Conservation (phyloP, 2,797 vertebrate genomes). For the Sarcophilus harrisii region DNA sequence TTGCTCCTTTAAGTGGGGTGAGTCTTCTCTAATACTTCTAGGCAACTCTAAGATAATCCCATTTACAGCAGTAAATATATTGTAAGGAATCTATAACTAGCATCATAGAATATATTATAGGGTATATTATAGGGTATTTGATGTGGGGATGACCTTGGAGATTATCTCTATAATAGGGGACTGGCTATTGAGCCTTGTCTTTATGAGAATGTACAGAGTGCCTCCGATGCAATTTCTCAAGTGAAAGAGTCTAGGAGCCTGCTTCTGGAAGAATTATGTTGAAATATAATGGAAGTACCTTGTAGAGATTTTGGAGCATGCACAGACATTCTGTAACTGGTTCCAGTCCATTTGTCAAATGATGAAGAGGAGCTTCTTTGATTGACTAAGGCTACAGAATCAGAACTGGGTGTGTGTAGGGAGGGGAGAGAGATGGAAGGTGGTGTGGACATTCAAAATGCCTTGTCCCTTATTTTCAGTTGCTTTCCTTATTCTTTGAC, state of each 20-base stretch:
- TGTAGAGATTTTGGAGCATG: neutral
- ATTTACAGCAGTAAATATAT: neutral
- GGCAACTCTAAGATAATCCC: neutral
- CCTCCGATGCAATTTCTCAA: neutral
- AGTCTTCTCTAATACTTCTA: neutral
- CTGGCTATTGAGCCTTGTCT: neutral
- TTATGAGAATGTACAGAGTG: neutral
- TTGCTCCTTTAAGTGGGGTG: neutral
- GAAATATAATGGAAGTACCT: neutral
- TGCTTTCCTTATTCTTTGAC: neutral
- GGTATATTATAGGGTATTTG: neutral
- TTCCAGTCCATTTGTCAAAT: neutral
- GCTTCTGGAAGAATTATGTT: neutral
- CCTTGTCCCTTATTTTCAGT: neutral
- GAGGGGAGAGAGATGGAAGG: neutral
- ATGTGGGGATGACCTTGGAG: neutral
- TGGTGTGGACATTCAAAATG: neutral
- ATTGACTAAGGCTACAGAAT: neutral
- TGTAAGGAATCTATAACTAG: neutral
- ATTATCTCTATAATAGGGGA: neutral
- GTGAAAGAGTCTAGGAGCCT: neutral
- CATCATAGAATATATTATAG: neutral
- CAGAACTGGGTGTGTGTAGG: neutral
- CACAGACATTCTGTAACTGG: neutral
- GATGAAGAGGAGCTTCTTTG: neutral